Evolutionary conservation across 2,797 vertebrate species (phyloP), one percentile per base, ranked within the genome.

Genomic region (Taenioides sp.): DNA sequence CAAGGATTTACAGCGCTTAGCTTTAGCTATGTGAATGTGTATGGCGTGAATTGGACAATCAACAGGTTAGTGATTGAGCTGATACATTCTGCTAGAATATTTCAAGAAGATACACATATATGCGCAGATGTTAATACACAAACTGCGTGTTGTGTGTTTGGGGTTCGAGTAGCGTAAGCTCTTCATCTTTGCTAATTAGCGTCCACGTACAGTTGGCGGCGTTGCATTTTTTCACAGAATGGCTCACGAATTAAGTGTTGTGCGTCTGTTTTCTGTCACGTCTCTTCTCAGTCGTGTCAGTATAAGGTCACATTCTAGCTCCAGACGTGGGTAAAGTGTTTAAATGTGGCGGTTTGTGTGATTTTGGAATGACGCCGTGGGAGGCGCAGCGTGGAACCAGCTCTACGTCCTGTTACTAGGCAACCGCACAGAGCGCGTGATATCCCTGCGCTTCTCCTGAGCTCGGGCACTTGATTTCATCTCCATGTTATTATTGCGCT

Each of bases 281-380:
- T 25, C 23, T 55, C 43, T 3, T 43, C 18, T 12, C 31, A 18
- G 5, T 23, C 10, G 11, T 2, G 22, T 12, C 10, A 4, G 23
- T 23, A 57, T 23, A 14, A 7, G 17, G 37, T 37, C 14, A 34
- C n/a, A 4, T 17, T 5, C 12, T 16, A 34, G 31, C 18, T 49
- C 18, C 54, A 52, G 52, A 69, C 12, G 34, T 1, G 31, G 67
- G 54, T 12, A 22, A 49, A 47, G 4, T 17, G 71, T 92, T 89
- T 83, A 86, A 91, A 92, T 84, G 87, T 91, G 85, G 91, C 89
- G 86, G 86, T 88, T 83, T 86, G 70, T 71, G 67, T 82, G 57
- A 14, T 69, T 85, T 76, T 73, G 55, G 82, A 78, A 71, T 87
- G 86, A 87, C 87, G 86, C 86, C 86, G 86, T 89, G 84, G 85